A percentile compares a stretch with the other conserved stretches of the same genome.
These are phyloP conservation scores for Macquaria australasica DNA, from an alignment of 2,113 vertebrate species.

Conservation along the genomic window DNA sequence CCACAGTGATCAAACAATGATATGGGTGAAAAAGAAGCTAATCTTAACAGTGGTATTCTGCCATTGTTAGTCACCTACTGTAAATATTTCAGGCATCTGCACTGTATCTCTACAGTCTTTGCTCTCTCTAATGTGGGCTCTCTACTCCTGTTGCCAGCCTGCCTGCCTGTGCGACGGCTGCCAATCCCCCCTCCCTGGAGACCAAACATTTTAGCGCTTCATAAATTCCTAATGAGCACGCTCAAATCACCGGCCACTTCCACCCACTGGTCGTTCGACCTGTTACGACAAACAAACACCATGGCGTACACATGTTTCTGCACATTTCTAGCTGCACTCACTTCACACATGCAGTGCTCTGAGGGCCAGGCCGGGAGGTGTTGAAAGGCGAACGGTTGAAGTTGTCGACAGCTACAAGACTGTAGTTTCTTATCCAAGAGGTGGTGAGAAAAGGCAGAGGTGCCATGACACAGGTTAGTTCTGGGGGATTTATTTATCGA, in stretches of 20 bases:
- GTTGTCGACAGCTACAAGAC: constrained; percentile 62
- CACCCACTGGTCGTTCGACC: constrained; percentile 86
- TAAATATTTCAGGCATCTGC: constrained; percentile 54
- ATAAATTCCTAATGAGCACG: constrained; percentile 99
- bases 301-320: constrained; percentile 72
- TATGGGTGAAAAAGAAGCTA: background rate
- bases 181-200: constrained; percentile 91
- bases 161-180: constrained; percentile 89
- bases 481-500: constrained; percentile 22
- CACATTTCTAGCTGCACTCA: constrained; percentile 66
- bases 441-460: constrained; percentile 16
- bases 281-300: constrained; percentile 83
- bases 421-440: constrained; percentile 24
- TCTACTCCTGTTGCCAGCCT: constrained; percentile 78
- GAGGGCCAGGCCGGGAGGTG: constrained; percentile 70
- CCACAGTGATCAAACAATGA: background rate
- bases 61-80: constrained; percentile 11
- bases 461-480: background rate
- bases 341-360: constrained; percentile 74
- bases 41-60: background rate
- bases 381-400: constrained; percentile 56
- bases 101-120: constrained; percentile 32
- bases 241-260: constrained; percentile 93
- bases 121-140: constrained; percentile 32
- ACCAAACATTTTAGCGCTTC: constrained; percentile 98